Conservation (phyloP, 1,140 invertebrate species). For the Diachasmimorpha longicaudata region DNA sequence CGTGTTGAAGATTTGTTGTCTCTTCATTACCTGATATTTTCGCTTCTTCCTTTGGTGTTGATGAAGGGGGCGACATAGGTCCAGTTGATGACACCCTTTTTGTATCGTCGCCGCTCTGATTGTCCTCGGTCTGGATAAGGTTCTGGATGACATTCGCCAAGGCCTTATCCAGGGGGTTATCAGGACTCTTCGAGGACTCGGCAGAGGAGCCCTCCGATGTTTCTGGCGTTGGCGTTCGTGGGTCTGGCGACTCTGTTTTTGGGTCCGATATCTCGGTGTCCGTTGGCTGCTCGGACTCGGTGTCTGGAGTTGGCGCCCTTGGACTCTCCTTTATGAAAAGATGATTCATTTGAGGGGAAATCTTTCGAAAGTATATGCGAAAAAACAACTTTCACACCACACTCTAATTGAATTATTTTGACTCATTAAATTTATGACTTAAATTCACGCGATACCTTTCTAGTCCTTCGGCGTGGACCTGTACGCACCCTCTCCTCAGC, state of each 20-base stretch:
- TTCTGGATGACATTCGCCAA: constrained; percentile 55
- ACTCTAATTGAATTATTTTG: too few relatives aligned
- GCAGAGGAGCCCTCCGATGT: constrained; percentile 33
- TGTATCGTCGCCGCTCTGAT: constrained; percentile 32
- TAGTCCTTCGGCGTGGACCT: constrained; percentile 56
- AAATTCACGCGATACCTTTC: constrained; percentile 43
- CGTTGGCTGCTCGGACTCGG: constrained; percentile 61
- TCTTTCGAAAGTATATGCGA: neutral
- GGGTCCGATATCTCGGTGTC: constrained; percentile 55
- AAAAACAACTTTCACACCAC: too few relatives aligned
- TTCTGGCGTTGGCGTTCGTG: constrained; percentile 57
- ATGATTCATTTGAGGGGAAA: constrained; percentile 35
- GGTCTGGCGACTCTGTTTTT: constrained; percentile 52
- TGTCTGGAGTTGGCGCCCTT: constrained; percentile 60
- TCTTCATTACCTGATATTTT: neutral
- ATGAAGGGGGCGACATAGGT: neutral
- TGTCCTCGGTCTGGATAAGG: constrained; percentile 42
- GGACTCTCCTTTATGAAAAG: constrained; percentile 51
- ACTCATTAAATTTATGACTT: too few relatives aligned
- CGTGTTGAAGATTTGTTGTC: neutral
- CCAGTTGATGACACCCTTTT: neutral
- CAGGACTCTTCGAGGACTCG: constrained; percentile 6
- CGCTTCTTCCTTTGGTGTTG: neutral
- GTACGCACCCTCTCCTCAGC: constrained; percentile 56
- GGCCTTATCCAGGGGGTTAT: constrained; percentile 53